A percentile compares a stretch with the other conserved stretches of the same genome.
phyloP scores from a whole-genome alignment of 2,113 vertebrate species.

The Leucopsar rothschildi region DNA sequence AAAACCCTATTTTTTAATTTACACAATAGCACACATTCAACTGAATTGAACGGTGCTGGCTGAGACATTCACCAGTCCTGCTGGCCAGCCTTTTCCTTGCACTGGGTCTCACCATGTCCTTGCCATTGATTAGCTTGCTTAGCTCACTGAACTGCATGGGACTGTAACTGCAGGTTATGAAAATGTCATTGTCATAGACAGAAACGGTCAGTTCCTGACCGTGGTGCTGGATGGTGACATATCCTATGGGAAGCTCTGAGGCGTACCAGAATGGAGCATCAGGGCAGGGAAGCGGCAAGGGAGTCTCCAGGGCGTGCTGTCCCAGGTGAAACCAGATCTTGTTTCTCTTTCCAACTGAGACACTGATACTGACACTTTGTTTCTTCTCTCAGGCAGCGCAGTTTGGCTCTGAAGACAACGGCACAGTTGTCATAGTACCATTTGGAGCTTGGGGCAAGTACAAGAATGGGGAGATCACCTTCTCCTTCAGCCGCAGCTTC shows the following conservation, averaged over 20 bases:
- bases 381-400: constrained; percentile 80
- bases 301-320: background rate
- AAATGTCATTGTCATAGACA: background rate
- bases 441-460: constrained; percentile 97
- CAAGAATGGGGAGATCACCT: constrained; percentile 81
- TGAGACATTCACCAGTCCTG: background rate
- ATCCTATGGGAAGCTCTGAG: background rate
- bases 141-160: background rate
- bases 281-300: background rate
- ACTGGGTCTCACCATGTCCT: background rate
- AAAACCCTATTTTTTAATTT: rapidly evolving
- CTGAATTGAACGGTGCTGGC: background rate
- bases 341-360: background rate
- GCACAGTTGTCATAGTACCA: constrained; percentile 90
- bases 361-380: background rate
- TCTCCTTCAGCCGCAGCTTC: constrained; percentile 95
- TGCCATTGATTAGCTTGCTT: background rate
- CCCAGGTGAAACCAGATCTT: background rate
- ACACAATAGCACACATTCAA: background rate
- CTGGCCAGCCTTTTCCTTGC: background rate
- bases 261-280: background rate
- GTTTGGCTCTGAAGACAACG: constrained; percentile 94
- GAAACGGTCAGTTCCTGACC: background rate
- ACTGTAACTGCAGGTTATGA: background rate
- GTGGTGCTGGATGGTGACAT: background rate